These are phyloP conservation scores for Mastigias papua DNA, from an alignment of 30 jellyfish, hydroid and myxozoan genomes.

Conservation along the genomic window DNA sequence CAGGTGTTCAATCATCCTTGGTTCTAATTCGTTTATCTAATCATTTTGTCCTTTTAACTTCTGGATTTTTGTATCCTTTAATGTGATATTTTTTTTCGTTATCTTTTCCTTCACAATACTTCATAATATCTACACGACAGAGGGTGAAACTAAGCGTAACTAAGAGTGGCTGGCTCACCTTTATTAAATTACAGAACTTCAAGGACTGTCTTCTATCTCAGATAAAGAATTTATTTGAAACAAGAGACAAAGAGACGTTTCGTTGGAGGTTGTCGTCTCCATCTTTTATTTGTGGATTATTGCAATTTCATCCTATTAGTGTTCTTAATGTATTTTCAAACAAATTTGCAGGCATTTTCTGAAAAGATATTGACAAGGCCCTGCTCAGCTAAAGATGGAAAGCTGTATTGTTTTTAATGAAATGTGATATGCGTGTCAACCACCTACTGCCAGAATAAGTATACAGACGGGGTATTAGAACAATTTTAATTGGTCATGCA, in stretches of 20 bases:
- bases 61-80: too few species aligned
- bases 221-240: not conserved
- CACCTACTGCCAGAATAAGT: not conserved
- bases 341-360: not conserved
- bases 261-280: conserved; percentile 4
- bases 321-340: not conserved
- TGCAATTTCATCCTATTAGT: not conserved
- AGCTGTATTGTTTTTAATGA: not conserved
- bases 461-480: not conserved
- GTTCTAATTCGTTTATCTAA: too few species aligned
- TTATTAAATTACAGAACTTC: not conserved
- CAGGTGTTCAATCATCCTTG: too few species aligned
- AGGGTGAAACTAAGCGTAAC: not conserved
- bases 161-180: not conserved
- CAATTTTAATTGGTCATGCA: conserved; percentile 23
- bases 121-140: too few species aligned
- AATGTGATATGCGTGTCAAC: not conserved
- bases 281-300: conserved; percentile 5
- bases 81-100: too few species aligned
- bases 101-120: too few species aligned
- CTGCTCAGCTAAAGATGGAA: not conserved
- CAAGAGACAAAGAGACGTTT: not conserved
- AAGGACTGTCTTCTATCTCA: not conserved
- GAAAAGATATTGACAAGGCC: not conserved
- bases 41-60: too few species aligned